A percentile compares a stretch with the other conserved stretches of the same genome.
Evolutionary conservation across 2,113 vertebrate species (phyloP).

Genomic region (Apteryx owenii): DNA sequence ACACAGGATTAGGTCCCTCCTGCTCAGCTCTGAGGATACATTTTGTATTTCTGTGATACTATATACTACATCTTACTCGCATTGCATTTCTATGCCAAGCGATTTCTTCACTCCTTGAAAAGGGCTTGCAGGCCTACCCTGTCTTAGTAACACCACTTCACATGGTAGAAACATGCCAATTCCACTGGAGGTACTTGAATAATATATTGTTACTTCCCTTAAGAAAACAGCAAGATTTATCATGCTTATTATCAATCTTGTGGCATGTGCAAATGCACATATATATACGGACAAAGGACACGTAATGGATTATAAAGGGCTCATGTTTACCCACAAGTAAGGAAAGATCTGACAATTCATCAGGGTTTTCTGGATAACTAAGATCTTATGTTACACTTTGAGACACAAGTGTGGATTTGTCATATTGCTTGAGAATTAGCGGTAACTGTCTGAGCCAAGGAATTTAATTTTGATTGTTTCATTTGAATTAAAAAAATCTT

Average conservation of each 20-base stretch:
- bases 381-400: conserved; percentile 54
- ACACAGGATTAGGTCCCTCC: neutral
- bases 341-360: conserved; percentile 48
- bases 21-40: neutral
- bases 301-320: conserved; percentile 51
- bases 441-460: conserved; percentile 59
- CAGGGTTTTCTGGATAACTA: conserved; percentile 28
- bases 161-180: conserved; percentile 22
- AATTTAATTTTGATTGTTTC: conserved; percentile 73
- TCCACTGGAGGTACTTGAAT: conserved; percentile 55
- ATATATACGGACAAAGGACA: conserved; percentile 25
- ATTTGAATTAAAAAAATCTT: conserved; percentile 44
- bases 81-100: neutral
- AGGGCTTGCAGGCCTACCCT: conserved; percentile 33
- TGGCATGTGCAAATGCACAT: conserved; percentile 34
- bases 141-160: neutral
- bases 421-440: conserved; percentile 69
- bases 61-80: neutral
- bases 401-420: conserved; percentile 63
- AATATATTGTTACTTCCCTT: conserved; percentile 38
- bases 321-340: conserved; percentile 47
- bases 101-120: conserved; percentile 11
- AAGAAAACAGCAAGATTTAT: conserved; percentile 64
- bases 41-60: neutral
- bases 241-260: conserved; percentile 48